Percentiles rank a stretch among this genome's conserved stretches.
Evolutionary conservation across 2,888 invertebrate genomes (phyloP).

Genomic region (Chydorus sphaericus): DNA sequence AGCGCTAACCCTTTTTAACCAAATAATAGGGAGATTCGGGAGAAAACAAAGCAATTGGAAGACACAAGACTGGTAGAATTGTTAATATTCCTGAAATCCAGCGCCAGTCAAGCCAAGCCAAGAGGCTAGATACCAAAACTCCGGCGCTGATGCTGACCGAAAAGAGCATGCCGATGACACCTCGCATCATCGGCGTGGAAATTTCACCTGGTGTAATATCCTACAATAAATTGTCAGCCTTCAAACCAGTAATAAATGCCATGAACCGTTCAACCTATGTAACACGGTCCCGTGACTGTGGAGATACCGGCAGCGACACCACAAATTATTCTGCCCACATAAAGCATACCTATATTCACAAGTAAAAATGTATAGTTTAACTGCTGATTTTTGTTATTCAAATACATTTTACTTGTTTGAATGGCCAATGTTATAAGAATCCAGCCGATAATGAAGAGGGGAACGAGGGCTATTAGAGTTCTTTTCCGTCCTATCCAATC

Average conservation of each 20-base stretch:
- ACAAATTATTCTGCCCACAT: conserved; percentile 43
- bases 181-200: conserved; percentile 64
- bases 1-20: conserved; percentile 37
- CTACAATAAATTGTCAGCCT: neutral
- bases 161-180: conserved; percentile 70
- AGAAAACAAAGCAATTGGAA: conserved; percentile 56
- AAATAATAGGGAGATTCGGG: conserved; percentile 71
- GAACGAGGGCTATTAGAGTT: conserved; percentile 35
- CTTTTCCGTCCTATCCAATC: conserved; percentile 39
- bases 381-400: neutral
- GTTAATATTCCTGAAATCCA: conserved; percentile 49
- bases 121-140: conserved; percentile 56
- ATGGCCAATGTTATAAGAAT: conserved; percentile 36
- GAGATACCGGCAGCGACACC: conserved; percentile 65
- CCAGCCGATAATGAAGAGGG: conserved; percentile 45
- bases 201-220: conserved; percentile 45
- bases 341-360: conserved; percentile 27
- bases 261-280: conserved; percentile 33
- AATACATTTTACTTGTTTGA: conserved; percentile 22
- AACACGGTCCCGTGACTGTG: conserved; percentile 68
- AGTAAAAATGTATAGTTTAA: neutral
- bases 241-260: neutral
- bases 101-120: conserved; percentile 45
- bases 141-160: conserved; percentile 73
- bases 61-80: conserved; percentile 51